These are phyloP conservation scores for Cuniculus paca DNA, from an alignment of 2,797 vertebrate species.

Conservation along the genomic window DNA sequence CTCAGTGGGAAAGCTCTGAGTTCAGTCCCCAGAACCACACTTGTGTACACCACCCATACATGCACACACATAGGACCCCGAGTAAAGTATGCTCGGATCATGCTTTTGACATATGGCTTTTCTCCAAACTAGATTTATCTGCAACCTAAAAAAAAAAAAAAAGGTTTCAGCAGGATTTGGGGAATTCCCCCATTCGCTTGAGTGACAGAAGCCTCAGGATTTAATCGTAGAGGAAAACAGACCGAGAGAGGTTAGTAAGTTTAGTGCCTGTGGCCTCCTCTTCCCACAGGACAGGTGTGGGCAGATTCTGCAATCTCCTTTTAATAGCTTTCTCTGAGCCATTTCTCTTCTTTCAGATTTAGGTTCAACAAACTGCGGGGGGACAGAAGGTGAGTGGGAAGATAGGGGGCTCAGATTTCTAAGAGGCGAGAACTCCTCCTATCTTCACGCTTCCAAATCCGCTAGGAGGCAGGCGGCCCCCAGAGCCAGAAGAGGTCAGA, in stretches of 20 bases:
- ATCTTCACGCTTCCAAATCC: neutral
- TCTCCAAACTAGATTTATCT: neutral
- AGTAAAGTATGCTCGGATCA: neutral
- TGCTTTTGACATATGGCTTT: neutral
- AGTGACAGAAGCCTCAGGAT: neutral
- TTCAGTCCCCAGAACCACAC: neutral
- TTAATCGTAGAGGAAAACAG: conserved; percentile 19
- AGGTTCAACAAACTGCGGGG: neutral
- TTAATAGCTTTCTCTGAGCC: neutral
- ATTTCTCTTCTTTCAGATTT: neutral
- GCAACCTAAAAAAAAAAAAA: neutral
- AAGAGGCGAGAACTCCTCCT: neutral
- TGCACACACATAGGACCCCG: neutral
- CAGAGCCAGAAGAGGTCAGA: neutral
- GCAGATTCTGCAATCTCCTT: neutral
- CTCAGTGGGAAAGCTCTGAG: neutral
- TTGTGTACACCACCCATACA: neutral
- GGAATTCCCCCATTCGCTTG: neutral
- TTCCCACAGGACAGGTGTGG: no score
- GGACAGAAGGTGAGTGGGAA: neutral
- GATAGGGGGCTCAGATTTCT: neutral
- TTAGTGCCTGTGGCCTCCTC: neutral
- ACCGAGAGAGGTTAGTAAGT: neutral
- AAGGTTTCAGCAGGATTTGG: neutral
- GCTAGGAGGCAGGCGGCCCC: no score